phyloP scores from a whole-genome alignment of 2,797 vertebrate genomes.

The Alfaro cultratus region DNA sequence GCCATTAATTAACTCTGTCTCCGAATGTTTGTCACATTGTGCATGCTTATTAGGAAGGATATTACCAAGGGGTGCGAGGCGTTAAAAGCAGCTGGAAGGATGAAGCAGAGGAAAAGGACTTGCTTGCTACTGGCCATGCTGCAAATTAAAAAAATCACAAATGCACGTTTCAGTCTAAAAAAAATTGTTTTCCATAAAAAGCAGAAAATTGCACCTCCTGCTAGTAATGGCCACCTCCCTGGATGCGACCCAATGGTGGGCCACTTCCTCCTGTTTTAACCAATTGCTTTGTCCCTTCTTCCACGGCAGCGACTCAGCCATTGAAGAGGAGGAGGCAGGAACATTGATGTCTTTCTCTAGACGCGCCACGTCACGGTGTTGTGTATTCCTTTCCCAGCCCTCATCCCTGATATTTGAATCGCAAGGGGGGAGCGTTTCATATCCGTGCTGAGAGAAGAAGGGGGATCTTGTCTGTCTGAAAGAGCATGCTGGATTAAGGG shows the following conservation, averaged over 20 bases:
- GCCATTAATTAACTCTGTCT: constrained; percentile 78
- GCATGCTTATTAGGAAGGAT: constrained; percentile 66
- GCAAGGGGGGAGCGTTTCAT: constrained; percentile 86
- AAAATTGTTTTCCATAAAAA: constrained; percentile 4
- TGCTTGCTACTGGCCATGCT: constrained; percentile 15
- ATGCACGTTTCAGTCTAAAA: neutral
- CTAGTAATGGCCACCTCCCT: constrained; percentile 57
- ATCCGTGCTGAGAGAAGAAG: constrained; percentile 87
- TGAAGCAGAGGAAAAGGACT: constrained; percentile 20
- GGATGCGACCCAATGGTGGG: constrained; percentile 66
- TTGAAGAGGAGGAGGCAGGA: constrained; percentile 53
- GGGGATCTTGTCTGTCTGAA: constrained; percentile 92
- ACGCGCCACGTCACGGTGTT: constrained; percentile 70
- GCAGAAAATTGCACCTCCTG: constrained; percentile 1
- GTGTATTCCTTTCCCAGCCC: constrained; percentile 72
- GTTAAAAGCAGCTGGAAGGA: constrained; percentile 48
- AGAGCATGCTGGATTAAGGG: constrained; percentile 91
- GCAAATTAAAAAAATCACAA: constrained; percentile 12
- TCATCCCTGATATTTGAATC: constrained; percentile 82
- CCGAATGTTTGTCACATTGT: constrained; percentile 63
- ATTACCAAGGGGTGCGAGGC: constrained; percentile 52
- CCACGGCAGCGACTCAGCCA: constrained; percentile 60
- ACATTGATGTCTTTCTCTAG: constrained; percentile 76
- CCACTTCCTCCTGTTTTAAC: constrained; percentile 57
- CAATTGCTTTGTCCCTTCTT: constrained; percentile 67